These are phyloP conservation scores for Gila robusta DNA, from an alignment of 2,797 vertebrate species.

Conservation along the genomic window DNA sequence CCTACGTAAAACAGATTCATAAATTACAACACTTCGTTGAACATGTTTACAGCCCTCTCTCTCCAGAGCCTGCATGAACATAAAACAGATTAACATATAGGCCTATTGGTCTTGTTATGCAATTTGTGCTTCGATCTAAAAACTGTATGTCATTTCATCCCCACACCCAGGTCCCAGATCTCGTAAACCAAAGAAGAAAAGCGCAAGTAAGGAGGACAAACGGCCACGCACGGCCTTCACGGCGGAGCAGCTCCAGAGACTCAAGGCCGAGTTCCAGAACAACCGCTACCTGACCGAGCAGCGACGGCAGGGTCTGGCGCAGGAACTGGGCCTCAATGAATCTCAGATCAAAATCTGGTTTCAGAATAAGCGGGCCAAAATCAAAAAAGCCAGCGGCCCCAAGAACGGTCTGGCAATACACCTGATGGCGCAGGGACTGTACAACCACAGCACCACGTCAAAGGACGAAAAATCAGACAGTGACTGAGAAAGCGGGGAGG, in stretches of 20 bases:
- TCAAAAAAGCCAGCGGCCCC: conserved; percentile 90
- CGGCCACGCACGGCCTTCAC: conserved; percentile 94
- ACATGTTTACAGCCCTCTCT: neutral
- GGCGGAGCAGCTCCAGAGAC: conserved; percentile 92
- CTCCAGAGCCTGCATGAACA: conserved; percentile 1
- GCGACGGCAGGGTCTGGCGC: conserved; percentile 90
- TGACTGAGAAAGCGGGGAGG: conserved; percentile 80
- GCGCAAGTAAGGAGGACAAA: conserved; percentile 93
- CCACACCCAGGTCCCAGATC: conserved; percentile 89
- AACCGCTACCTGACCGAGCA: conserved; percentile 95
- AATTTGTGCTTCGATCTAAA: conserved; percentile 14
- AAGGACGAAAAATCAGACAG: conserved; percentile 98
- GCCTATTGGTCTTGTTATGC: neutral
- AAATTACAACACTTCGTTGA: conserved; percentile 17
- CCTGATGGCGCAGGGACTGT: conserved; percentile 95
- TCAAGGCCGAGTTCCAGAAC: conserved; percentile 92
- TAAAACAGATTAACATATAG: neutral
- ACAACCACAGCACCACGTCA: conserved; percentile 93
- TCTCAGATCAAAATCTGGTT: conserved; percentile 98
- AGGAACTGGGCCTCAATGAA: conserved; percentile 93
- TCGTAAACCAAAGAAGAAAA: conserved; percentile 99
- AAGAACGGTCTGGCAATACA: conserved; percentile 92
- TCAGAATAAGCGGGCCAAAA: conserved; percentile 95
- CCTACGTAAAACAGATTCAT: conserved; percentile 28
- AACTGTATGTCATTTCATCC: conserved; percentile 32